Base-by-base conservation (phyloP, 2,888 invertebrate species). In the Hedya salicella region DNA sequence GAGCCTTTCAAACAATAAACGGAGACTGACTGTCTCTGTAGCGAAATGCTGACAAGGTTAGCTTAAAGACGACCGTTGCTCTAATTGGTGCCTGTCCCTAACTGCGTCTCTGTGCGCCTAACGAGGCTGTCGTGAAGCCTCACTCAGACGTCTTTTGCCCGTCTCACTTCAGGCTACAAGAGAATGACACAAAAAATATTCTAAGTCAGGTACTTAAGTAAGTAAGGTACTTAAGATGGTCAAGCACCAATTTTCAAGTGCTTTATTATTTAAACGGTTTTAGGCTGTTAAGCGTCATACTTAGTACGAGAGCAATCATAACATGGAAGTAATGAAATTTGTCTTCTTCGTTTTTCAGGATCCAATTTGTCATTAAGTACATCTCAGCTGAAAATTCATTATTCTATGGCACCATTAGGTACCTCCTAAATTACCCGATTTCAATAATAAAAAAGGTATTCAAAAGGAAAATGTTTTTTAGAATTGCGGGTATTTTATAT, bases 61-160 rank as follows among this genome's bases (percentile, higher is more conserved):
- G 56, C 63, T 64, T 63, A 64, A 67, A 70, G 70, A 62, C 61
- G 66, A 73, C 73, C 73, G 73, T 75, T 67, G 65, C 68, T 68
- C 72, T 75, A 77, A 76, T 75, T 78, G 73, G 73, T 62, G 68
- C 60, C 70, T 69, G 67, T 70, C 59, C 67, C 69, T 68, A 69
- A 70, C 70, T 69, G 62, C 64, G 69, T 54, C 68, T 69, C 65
- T 67, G 67, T 64, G 68, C 40, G 66, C 42, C 70, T 75, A 76
- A 76, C 74, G 76, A 77, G 76, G 68, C 68, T 50, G 52, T 48
- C 50, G 36, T 39, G 39, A 14, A 46, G 50, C 52, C 65, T 60
- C 67, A 59, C 70, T 66, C 63, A 70, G 62, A 54, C 54, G 72
- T 65, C 72, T 73, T 77, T 76, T 71, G 49, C 59, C 59, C 62